Base-by-base conservation (phyloP, 2,113 vertebrate genomes). In the Tragelaphus buxtoni region DNA sequence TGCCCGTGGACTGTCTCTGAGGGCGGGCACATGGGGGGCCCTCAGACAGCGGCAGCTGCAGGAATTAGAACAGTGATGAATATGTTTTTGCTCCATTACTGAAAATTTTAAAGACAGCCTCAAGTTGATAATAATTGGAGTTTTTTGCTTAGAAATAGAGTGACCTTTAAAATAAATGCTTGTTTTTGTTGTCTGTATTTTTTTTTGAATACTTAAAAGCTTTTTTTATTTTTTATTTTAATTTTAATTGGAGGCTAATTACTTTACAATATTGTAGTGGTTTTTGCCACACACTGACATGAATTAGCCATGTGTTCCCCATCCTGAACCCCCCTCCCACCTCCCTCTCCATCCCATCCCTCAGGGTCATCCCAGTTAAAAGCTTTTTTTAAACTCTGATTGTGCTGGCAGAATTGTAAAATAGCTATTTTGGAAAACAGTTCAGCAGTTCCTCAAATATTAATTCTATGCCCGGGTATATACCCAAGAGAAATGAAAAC, bases 111-210 rank as follows among this genome's bases (percentile, higher is more conserved):
- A 93, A 53, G 58, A 80, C 4, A 45, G 26, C 58, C 39, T 76
- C 45, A 13, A 47, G 20, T 88, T 30, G 58, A 9, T 76, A 32
- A 35, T 76, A 63, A 60, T 53, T 24, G 18, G 24, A 80, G 5
- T 85, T 91, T 90, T 93, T 63, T 74, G 26, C 85, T 65, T 86
- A 26, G 77, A 85, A 74, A n/a, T 12, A 51, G 86, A 32, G 30
- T 51, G 42, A 32, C 20, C 51, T 58, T 77, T 88, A 63, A 92
- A n/a, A 60, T 79, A 47, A 14, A 45, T 58, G 39, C 61, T 58
- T 82, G 7, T 81, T 11, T 47, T 60, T 16, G 49, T 20, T 47
- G 5, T 47, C 3, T 74, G 2, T 58, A 10, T 47, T 83, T n/a
- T 80, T 28, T 61, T 80, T 39, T 39, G 24, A 51, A 39, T 84